phyloP scores from a whole-genome alignment of 2,113 vertebrate species.

The Myotis yumanensis region DNA sequence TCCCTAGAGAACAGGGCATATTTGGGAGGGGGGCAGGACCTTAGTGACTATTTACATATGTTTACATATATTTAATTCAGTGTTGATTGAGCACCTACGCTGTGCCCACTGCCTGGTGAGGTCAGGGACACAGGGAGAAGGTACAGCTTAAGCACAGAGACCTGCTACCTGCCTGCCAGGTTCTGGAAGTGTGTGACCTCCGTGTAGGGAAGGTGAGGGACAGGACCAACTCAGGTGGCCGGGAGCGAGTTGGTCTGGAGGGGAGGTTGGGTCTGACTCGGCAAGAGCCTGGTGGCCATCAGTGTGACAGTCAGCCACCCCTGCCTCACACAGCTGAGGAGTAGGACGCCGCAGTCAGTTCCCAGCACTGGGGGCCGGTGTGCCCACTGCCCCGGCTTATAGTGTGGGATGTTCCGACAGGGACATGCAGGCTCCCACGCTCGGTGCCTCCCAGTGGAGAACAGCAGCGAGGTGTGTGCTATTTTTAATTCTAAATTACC shows the following conservation, averaged over 20 bases:
- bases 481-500: neutral
- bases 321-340: neutral
- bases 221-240: neutral
- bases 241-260: neutral
- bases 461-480: neutral
- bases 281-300: neutral
- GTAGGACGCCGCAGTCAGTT: neutral
- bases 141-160: neutral
- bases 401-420: neutral
- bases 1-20: neutral
- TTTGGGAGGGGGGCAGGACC: neutral
- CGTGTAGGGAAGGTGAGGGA: neutral
- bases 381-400: rapidly evolving
- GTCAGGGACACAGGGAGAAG: neutral
- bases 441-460: neutral
- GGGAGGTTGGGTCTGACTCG: neutral
- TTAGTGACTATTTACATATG: neutral
- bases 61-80: neutral
- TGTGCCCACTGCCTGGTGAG: neutral
- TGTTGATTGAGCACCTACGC: neutral
- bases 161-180: too few species aligned
- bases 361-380: neutral
- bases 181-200: neutral
- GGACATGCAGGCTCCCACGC: neutral
- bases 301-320: neutral